These are phyloP conservation scores for Erythrolamprus reginae DNA, from an alignment of 2,113 vertebrate genomes.

Conservation along the genomic window DNA sequence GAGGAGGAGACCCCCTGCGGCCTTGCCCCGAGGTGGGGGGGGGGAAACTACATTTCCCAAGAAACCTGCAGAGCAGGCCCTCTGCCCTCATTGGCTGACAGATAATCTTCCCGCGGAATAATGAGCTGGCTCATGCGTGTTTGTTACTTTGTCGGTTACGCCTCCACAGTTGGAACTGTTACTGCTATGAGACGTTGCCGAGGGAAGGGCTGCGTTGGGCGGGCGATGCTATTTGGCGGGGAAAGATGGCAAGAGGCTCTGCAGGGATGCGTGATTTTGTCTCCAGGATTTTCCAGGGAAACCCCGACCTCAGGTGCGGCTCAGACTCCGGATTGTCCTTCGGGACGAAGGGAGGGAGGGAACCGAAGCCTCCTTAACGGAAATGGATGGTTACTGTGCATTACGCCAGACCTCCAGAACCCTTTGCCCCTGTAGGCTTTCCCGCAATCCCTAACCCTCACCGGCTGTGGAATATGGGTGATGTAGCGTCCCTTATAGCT, in stretches of 20 bases:
- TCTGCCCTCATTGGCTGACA: background rate
- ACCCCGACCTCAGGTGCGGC: conserved; percentile 57
- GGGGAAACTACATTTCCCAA: background rate
- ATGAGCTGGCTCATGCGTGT: no score
- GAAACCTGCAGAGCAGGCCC: accelerated
- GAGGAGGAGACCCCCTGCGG: no score
- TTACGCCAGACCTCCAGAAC: background rate
- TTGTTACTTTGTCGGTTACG: no score
- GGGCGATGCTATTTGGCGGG: conserved; percentile 16
- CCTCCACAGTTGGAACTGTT: background rate
- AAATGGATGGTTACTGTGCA: background rate
- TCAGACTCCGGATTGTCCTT: background rate
- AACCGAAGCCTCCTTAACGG: background rate
- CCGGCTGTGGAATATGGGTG: background rate
- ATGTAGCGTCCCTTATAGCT: background rate
- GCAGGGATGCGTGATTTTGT: conserved; percentile 53
- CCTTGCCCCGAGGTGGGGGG: no score
- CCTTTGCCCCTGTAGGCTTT: background rate
- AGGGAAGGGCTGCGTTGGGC: background rate
- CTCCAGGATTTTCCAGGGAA: conserved; percentile 42
- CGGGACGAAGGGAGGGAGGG: no score
- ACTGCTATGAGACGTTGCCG: background rate
- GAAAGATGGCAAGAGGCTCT: conserved; percentile 21
- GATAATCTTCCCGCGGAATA: background rate
- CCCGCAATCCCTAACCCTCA: background rate